phyloP scores from a whole-genome alignment of 2,797 vertebrate genomes.

The Mus caroli region DNA sequence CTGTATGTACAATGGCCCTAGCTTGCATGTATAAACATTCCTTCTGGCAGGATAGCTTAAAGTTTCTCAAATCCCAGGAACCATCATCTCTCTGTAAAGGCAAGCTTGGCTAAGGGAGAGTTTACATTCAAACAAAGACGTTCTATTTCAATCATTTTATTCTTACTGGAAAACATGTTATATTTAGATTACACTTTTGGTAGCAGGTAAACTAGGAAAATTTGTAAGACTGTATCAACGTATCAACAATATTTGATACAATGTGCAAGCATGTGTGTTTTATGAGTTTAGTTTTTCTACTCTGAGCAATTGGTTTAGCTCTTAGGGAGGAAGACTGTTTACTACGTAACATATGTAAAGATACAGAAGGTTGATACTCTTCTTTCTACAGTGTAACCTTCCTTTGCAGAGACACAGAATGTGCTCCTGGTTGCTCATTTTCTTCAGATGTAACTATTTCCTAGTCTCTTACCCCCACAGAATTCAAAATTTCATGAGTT shows the following conservation, averaged over 20 bases:
- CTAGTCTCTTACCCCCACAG: not conserved
- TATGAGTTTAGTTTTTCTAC: conserved; percentile 12
- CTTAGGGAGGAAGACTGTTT: not conserved
- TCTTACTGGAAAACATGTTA: not conserved
- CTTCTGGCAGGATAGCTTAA: conserved; percentile 66
- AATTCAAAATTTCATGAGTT: conserved; percentile 12
- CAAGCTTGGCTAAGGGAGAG: not conserved
- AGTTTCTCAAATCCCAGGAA: conserved; percentile 66
- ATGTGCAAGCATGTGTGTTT: not conserved
- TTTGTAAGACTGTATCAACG: conserved; percentile 17
- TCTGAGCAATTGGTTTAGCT: not conserved
- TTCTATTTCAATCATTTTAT: not conserved
- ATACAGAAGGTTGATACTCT: not conserved
- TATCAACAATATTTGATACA: not conserved
- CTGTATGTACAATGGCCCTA: not conserved
- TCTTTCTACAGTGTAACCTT: not conserved
- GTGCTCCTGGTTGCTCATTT: conserved; percentile 39
- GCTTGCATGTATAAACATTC: conserved; percentile 53
- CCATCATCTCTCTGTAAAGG: conserved; percentile 61
- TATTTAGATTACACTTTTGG: conserved; percentile 52
- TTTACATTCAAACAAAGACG: not conserved
- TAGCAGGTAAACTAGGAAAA: conserved; percentile 20
- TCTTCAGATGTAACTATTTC: conserved; percentile 51
- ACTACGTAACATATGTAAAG: not conserved
- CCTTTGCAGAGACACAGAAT: not conserved